Evolutionary conservation across 1,140 invertebrate species (phyloP).

Genomic region (Lordiphosa mommai): DNA sequence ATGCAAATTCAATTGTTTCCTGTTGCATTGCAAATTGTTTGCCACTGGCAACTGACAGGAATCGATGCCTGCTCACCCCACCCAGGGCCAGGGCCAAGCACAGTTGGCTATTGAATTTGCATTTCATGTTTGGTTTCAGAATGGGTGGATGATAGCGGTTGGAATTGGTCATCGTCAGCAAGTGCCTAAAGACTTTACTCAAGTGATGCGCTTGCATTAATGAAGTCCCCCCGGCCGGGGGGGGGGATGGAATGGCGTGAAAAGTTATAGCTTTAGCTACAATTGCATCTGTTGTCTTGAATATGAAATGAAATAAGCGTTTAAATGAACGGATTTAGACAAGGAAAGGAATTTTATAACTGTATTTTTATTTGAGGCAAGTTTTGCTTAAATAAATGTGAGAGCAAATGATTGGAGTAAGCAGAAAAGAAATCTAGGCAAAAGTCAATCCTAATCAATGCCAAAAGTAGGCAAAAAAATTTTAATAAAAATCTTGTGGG

Average conservation of each 20-base stretch:
- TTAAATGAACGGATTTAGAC: too few relatives aligned
- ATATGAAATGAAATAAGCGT: too few relatives aligned
- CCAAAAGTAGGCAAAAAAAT: too few relatives aligned
- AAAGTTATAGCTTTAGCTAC: neutral
- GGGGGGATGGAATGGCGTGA: too few relatives aligned
- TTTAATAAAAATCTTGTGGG: neutral
- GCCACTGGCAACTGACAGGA: constrained; percentile 26
- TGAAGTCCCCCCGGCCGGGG: neutral
- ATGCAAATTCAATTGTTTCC: constrained; percentile 76
- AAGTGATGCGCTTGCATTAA: constrained; percentile 6
- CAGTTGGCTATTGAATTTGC: constrained; percentile 26
- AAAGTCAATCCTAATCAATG: too few relatives aligned
- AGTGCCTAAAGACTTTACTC: constrained; percentile 3
- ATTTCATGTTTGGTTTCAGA: constrained; percentile 17
- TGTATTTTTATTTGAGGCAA: too few relatives aligned
- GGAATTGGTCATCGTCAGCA: neutral
- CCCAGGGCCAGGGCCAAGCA: neutral
- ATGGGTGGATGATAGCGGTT: neutral
- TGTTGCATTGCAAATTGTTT: constrained; percentile 67
- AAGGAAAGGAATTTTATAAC: too few relatives aligned
- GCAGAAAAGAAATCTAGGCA: too few relatives aligned
- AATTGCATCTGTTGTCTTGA: neutral
- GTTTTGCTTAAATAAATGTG: too few relatives aligned
- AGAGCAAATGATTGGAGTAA: too few relatives aligned
- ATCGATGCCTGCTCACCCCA: constrained; percentile 14